phyloP scores from a whole-genome alignment of 2,888 invertebrate genomes.

The Brachycybe producta region DNA sequence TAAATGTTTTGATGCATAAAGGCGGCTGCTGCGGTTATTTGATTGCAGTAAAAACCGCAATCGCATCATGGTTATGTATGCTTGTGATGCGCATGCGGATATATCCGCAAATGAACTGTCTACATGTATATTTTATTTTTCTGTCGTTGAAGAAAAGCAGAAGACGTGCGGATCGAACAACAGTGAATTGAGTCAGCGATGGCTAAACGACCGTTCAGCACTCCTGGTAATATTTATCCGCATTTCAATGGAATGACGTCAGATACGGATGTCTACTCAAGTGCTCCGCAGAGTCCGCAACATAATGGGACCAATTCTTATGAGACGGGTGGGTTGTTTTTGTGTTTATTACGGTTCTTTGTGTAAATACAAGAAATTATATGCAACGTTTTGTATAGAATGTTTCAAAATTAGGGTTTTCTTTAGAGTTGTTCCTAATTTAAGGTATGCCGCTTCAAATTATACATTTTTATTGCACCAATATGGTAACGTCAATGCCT shows the following conservation, averaged over 20 bases:
- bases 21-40: too few species aligned
- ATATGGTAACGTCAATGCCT: neutral
- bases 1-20: too few species aligned
- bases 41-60: too few species aligned
- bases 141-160: too few species aligned
- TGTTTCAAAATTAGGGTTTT: neutral
- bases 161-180: too few species aligned
- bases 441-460: neutral
- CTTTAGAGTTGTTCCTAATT: neutral
- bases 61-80: too few species aligned
- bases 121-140: too few species aligned
- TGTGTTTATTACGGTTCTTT: too few species aligned
- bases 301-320: constrained; percentile 2
- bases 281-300: neutral
- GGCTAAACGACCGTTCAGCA: neutral
- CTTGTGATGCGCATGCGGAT: too few species aligned
- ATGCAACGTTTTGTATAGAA: neutral
- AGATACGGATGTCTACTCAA: neutral
- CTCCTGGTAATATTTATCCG: constrained; percentile 9
- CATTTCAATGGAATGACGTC: constrained; percentile 10
- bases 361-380: too few species aligned
- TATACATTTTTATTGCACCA: neutral
- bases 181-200: neutral
- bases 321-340: neutral
- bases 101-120: too few species aligned